Evolutionary conservation across 2,797 vertebrate genomes (phyloP).

Genomic region (Pampus argenteus): DNA sequence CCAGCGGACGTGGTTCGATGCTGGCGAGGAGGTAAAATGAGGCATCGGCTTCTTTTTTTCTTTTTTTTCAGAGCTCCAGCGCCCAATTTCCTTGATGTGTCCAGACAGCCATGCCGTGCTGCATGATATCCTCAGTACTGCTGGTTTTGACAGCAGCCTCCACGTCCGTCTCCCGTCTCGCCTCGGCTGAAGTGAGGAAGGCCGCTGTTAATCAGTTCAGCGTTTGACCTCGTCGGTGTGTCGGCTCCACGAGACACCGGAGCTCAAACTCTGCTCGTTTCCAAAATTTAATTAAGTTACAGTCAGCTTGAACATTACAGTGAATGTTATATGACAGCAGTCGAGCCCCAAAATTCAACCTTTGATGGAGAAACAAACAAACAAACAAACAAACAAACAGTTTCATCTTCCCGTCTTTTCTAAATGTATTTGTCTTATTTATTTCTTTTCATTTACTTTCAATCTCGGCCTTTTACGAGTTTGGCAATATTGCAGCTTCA

Average conservation of each 20-base stretch:
- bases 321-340: neutral
- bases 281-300: slow-evolving; percentile 11
- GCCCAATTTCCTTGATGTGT: slow-evolving; percentile 35
- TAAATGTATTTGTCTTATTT: slow-evolving; percentile 45
- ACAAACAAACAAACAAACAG: no score
- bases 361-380: slow-evolving; percentile 16
- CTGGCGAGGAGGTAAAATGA: slow-evolving; percentile 25
- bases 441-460: slow-evolving; percentile 64
- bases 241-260: neutral
- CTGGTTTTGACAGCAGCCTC: slow-evolving; percentile 37
- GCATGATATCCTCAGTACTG: slow-evolving; percentile 8
- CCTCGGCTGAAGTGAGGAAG: neutral
- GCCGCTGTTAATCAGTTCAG: neutral
- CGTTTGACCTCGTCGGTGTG: neutral
- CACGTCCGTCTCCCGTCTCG: neutral
- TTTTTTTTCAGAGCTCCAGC: neutral
- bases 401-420: slow-evolving; percentile 33
- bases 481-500: slow-evolving; percentile 50
- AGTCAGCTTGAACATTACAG: neutral
- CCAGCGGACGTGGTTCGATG: slow-evolving; percentile 14
- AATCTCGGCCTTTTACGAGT: slow-evolving; percentile 33
- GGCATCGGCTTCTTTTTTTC: neutral
- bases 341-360: neutral
- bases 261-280: neutral
- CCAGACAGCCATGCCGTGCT: slow-evolving; percentile 38